These are phyloP conservation scores for Polylopha cassiicola DNA, from an alignment of 2,888 invertebrate genomes.

Conservation along the genomic window DNA sequence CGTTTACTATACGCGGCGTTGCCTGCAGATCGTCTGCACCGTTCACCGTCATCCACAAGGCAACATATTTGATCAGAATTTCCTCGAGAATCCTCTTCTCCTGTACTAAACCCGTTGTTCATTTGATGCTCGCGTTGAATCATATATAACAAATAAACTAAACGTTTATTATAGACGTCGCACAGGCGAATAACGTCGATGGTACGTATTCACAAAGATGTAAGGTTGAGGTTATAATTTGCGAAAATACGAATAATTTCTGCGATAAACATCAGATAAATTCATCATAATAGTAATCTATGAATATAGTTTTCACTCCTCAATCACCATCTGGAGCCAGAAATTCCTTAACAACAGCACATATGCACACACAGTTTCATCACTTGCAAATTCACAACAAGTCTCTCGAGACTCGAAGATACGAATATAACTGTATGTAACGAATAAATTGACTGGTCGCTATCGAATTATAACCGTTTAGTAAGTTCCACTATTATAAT, in stretches of 20 bases:
- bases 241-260: slow-evolving; percentile 57
- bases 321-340: slow-evolving; percentile 29
- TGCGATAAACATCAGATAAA: slow-evolving; percentile 39
- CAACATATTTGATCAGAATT: slow-evolving; percentile 95
- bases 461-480: neutral
- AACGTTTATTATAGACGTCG: slow-evolving; percentile 51
- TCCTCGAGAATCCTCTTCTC: slow-evolving; percentile 92
- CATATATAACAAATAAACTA: slow-evolving; percentile 68
- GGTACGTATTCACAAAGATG: slow-evolving; percentile 67
- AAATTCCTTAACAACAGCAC: slow-evolving; percentile 50
- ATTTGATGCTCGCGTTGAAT: slow-evolving; percentile 77
- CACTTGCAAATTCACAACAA: slow-evolving; percentile 38
- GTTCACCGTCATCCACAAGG: slow-evolving; percentile 90
- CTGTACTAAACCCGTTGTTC: slow-evolving; percentile 94
- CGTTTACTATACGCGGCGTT: slow-evolving; percentile 98
- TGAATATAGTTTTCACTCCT: slow-evolving; percentile 32
- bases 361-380: slow-evolving; percentile 48
- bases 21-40: slow-evolving; percentile 92
- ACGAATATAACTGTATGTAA: slow-evolving; percentile 20
- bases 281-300: slow-evolving; percentile 39
- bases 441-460: slow-evolving; percentile 3
- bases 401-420: slow-evolving; percentile 20
- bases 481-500: slow-evolving; percentile 4
- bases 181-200: slow-evolving; percentile 52
- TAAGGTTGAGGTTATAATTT: slow-evolving; percentile 65